Percentiles rank a stretch among this genome's conserved stretches.
phyloP scores from a whole-genome alignment of 2,113 vertebrate species.

The Arenaria interpres region DNA sequence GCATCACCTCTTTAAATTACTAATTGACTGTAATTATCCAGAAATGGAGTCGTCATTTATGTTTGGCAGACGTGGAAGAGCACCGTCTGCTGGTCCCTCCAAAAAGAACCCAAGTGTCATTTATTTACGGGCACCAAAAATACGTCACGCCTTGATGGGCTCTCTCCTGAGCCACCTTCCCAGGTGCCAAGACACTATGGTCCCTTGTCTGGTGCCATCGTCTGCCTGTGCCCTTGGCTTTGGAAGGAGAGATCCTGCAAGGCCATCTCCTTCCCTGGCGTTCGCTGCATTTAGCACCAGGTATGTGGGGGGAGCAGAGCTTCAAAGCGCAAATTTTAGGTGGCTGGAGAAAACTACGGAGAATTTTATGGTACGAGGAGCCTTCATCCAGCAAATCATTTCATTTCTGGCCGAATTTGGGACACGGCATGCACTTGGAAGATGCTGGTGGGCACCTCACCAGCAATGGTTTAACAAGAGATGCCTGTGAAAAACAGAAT shows the following conservation, averaged over 20 bases:
- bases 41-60: not conserved
- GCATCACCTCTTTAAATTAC: not conserved
- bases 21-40: not conserved
- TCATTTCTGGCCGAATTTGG: not conserved
- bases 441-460: not conserved
- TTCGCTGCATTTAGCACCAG: not conserved
- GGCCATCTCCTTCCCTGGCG: not conserved
- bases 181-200: not conserved
- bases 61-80: not conserved
- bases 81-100: not conserved
- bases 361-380: not conserved
- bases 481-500: fast-evolving
- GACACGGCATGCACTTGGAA: not conserved
- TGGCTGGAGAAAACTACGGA: not conserved
- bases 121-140: not conserved
- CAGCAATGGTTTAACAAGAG: not conserved
- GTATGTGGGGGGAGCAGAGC: not conserved
- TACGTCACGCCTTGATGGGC: fast-evolving
- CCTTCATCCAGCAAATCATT: not conserved
- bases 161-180: not conserved
- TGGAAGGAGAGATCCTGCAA: not conserved
- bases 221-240: not conserved
- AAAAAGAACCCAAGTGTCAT: too few species aligned
- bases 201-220: not conserved
- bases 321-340: not conserved